Evolutionary conservation across 2,888 invertebrate species (phyloP).

Genomic region (Odiellus spinosus): DNA sequence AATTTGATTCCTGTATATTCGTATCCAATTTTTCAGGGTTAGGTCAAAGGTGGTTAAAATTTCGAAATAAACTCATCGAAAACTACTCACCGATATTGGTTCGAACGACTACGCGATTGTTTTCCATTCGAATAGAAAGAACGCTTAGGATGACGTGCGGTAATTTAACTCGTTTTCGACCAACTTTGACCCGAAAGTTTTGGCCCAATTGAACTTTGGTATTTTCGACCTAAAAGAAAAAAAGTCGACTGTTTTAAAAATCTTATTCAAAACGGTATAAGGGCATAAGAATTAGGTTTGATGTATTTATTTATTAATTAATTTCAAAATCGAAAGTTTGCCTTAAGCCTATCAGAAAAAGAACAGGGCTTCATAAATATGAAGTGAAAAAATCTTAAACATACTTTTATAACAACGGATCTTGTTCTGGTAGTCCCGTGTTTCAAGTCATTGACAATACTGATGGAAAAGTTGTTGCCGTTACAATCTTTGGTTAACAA

Average conservation of each 20-base stretch:
- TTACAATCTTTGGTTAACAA: slow-evolving; percentile 68
- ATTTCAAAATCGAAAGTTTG: no score
- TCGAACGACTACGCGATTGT: slow-evolving; percentile 31
- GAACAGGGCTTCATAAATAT: no score
- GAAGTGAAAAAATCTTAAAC: slow-evolving; percentile 39
- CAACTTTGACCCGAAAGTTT: slow-evolving; percentile 54
- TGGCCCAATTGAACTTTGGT: slow-evolving; percentile 70
- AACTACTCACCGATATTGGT: slow-evolving; percentile 25
- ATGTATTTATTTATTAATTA: no score
- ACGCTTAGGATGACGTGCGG: slow-evolving; percentile 42
- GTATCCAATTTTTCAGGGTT: neutral
- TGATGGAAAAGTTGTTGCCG: slow-evolving; percentile 52
- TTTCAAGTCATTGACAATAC: slow-evolving; percentile 57
- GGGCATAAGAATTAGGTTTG: no score
- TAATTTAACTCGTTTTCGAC: slow-evolving; percentile 53
- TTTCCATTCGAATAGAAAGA: slow-evolving; percentile 37
- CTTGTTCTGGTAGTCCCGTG: slow-evolving; percentile 48
- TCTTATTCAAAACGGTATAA: neutral
- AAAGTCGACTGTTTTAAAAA: neutral
- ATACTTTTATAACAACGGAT: slow-evolving; percentile 72
- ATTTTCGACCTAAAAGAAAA: slow-evolving; percentile 37
- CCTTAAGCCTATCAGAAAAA: no score
- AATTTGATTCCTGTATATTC: slow-evolving; percentile 50
- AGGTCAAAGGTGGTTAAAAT: neutral
- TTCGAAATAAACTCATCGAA: neutral